phyloP scores from a whole-genome alignment of 2,797 vertebrate species.

The Manis pentadactyla region DNA sequence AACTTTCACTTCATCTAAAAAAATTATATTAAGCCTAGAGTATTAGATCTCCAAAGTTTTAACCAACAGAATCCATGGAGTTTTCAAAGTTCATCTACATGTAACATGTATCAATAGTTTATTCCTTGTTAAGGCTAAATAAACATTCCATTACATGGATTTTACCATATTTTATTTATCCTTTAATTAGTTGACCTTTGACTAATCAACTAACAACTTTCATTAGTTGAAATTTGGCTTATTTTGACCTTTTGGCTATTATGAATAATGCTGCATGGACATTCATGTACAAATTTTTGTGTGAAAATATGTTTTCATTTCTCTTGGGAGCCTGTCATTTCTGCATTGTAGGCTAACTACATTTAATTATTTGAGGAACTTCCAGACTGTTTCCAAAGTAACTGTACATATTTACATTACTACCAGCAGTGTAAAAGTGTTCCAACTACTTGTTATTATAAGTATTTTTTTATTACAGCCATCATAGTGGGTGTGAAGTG shows the following conservation, averaged over 20 bases:
- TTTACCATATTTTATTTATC: conserved; percentile 24
- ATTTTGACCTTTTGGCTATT: not conserved
- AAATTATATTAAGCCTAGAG: not conserved
- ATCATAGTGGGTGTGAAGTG: not conserved
- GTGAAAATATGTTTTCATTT: not conserved
- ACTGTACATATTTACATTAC: not conserved
- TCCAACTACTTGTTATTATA: not conserved
- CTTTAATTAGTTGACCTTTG: not conserved
- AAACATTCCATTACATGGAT: not conserved
- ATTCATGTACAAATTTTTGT: not conserved
- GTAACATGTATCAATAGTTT: not conserved
- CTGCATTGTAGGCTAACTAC: not conserved
- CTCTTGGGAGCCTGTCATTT: not conserved
- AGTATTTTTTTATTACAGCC: not conserved
- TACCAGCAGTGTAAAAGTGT: not conserved
- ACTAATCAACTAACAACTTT: no score
- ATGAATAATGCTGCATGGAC: not conserved
- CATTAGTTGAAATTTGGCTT: not conserved
- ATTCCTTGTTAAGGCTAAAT: not conserved
- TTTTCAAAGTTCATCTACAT: not conserved
- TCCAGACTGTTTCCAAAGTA: not conserved
- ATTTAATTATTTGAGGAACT: not conserved
- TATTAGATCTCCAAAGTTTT: not conserved
- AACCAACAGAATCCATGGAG: not conserved
- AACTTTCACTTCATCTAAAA: not conserved